phyloP scores from a whole-genome alignment of 2,888 invertebrate species.

The Empis stercorea region DNA sequence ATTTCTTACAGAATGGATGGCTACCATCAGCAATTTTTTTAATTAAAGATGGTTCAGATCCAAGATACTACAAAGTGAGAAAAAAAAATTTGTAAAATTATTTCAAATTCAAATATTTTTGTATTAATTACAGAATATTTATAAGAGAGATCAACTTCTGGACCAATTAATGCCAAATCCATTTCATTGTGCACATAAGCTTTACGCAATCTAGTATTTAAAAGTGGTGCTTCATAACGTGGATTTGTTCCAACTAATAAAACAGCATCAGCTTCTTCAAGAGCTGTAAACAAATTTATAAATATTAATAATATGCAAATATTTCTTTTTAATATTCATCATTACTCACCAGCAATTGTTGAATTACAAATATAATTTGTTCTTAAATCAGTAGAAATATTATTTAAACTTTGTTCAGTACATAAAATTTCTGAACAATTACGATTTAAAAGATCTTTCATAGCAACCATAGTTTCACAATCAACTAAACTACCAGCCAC shows the following conservation, averaged over 20 bases:
- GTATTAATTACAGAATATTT: constrained; percentile 54
- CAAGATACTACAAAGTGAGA: constrained; percentile 63
- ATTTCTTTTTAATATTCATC: background rate
- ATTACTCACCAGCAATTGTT: constrained; percentile 56
- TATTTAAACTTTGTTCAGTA: constrained; percentile 87
- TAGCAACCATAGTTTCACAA: constrained; percentile 76
- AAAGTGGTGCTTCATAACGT: constrained; percentile 88
- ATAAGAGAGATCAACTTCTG: constrained; percentile 84
- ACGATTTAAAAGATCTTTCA: constrained; percentile 85
- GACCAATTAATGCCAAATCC: constrained; percentile 75
- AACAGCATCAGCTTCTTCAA: constrained; percentile 89
- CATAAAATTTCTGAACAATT: constrained; percentile 75
- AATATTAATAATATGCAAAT: background rate
- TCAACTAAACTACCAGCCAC: constrained; percentile 85
- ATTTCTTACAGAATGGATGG: constrained; percentile 52
- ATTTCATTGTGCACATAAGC: constrained; percentile 90
- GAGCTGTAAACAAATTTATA: constrained; percentile 36
- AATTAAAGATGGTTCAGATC: constrained; percentile 62
- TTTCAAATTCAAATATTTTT: constrained; percentile 3
- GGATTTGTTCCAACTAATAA: constrained; percentile 94
- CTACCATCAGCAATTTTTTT: constrained; percentile 44
- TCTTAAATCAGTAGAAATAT: constrained; percentile 57
- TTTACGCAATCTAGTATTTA: constrained; percentile 93
- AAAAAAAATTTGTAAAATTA: constrained; percentile 8
- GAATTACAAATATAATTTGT: constrained; percentile 89